Evolutionary conservation across 2,888 invertebrate genomes (phyloP), one percentile per base, ranked within the genome.

Genomic region (Lithophane semibrunnea): DNA sequence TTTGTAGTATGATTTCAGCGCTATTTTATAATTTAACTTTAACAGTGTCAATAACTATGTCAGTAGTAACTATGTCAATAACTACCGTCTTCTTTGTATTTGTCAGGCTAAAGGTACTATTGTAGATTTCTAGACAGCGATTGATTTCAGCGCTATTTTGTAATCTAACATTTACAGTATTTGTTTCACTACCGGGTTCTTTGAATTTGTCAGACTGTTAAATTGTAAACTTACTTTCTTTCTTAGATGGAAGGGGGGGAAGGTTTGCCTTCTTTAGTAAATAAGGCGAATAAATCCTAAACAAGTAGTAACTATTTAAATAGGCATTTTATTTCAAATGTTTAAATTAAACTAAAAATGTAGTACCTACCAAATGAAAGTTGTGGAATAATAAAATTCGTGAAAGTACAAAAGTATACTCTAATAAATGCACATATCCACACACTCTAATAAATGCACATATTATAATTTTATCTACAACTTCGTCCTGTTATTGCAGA

Each of bases 1-100:
- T 71, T 71, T 58, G 37, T 52, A n/a, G 24, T 56, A 63, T 42
- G 21, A 63, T 75, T 79, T 24, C 37, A 24, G 56, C n/a, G 13
- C 21, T 29, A 8, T 52, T 29, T 80, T 49, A 18, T 24, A 49
- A 65, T 80, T 44, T 37, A 9, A 29, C 29, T 58, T n/a, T 4
- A 18, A 18, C 49, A 21, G 58, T 73, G 10, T 7, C n/a, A n/a
- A n/a, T n/a, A n/a, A n/a, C n/a, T n/a, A n/a, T n/a, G n/a, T n/a
- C n/a, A n/a, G n/a, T n/a, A n/a, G n/a, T n/a, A n/a, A n/a, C 72
- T 58, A 16, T 65, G 73, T 52, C 37, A 18, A 63, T 42, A 42
- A 7, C 2, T 9, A n/a, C 7, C 2, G 29, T 29, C 1, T 44
- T 18, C 3, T 44, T 73, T 52, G 18, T 49, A 29, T 80, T 64